Conservation (phyloP, 1,140 invertebrate species). For the Drosophila rufa region DNA sequence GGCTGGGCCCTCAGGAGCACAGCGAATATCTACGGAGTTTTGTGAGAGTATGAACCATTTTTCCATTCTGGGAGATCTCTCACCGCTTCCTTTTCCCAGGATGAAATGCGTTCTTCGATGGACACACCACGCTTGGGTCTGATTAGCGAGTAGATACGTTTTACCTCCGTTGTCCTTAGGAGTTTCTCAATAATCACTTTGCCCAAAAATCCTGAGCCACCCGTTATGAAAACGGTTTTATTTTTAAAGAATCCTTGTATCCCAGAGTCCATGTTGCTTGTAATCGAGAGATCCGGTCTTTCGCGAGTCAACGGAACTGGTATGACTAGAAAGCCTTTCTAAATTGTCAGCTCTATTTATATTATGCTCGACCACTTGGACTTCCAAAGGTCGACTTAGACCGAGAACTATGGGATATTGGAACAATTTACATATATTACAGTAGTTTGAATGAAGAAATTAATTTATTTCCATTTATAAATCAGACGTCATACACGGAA, state of each 20-base stretch:
- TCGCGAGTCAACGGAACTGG: background rate
- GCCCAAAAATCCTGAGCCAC: slow-evolving; percentile 55
- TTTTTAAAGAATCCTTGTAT: slow-evolving; percentile 51
- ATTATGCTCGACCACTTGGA: background rate
- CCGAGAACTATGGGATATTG: too few species aligned
- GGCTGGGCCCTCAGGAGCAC: slow-evolving; percentile 19
- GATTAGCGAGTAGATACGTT: slow-evolving; percentile 90
- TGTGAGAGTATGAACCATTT: background rate
- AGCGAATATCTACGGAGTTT: slow-evolving; percentile 32
- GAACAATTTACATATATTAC: background rate
- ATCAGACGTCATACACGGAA: too few species aligned
- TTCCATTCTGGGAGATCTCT: slow-evolving; percentile 12
- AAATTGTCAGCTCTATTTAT: slow-evolving; percentile 22
- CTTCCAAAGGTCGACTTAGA: slow-evolving; percentile 10
- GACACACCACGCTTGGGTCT: slow-evolving; percentile 91
- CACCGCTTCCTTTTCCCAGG: slow-evolving; percentile 87
- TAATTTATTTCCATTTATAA: too few species aligned
- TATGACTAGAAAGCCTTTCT: slow-evolving; percentile 8
- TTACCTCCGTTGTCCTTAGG: slow-evolving; percentile 89
- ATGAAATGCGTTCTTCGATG: slow-evolving; percentile 87
- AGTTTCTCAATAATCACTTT: slow-evolving; percentile 91
- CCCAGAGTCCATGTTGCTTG: slow-evolving; percentile 27
- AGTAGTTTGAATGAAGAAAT: too few species aligned
- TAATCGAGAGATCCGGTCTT: too few species aligned
- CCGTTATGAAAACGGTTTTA: slow-evolving; percentile 53